Base-by-base conservation (phyloP, 2,888 invertebrate species). In the Mesorhabditis sp. region DNA sequence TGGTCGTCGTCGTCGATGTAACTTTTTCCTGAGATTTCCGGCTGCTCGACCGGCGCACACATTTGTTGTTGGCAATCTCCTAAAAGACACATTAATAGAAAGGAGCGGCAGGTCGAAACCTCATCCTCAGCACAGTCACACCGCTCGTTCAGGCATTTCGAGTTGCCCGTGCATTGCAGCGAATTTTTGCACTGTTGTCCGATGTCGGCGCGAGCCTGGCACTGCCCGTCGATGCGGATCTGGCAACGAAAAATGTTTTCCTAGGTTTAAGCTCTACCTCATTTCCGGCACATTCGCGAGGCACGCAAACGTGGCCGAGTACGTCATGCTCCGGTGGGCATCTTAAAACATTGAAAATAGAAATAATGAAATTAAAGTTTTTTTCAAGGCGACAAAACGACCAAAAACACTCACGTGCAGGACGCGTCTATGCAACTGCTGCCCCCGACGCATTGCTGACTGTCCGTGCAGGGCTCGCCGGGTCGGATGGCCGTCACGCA, bases 41-140 rank as follows among this genome's bases (percentile, higher is more conserved):
- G 10, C 10, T n/a, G n/a, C n/a, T 50, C 58, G 58, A 2, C 58
- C n/a, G 7, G 7, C n/a, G 7, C 58, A 50, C 58, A n/a, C 58
- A 50, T 50, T 50, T 50, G n/a, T 50, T 50, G 58, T 50, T 50
- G n/a, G 7, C 58, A n/a, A 50, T 50, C 58, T 50, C 58, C 58
- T 50, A 50, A n/a, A 10, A 50, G n/a, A 13, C 58, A 50, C 7
- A 50, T 50, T 50, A 28, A 28, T 28, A 28, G 28, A 61, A 72
- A 75, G 0, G 70, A 67, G 15, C 70, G 70, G 28, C 75, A 72
- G 4, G 71, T 67, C 4, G 70, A 63, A 3, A 68, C 5, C 66
- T 78, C 78, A 41, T 72, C 78, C 50, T 75, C 72, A 0, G 72
- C 75, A 70, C 78, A 78, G 5, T 76, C 78, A 61, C 78, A 78